Conservation (phyloP, 2,113 vertebrate species). For the Erpornis zantholeuca region DNA sequence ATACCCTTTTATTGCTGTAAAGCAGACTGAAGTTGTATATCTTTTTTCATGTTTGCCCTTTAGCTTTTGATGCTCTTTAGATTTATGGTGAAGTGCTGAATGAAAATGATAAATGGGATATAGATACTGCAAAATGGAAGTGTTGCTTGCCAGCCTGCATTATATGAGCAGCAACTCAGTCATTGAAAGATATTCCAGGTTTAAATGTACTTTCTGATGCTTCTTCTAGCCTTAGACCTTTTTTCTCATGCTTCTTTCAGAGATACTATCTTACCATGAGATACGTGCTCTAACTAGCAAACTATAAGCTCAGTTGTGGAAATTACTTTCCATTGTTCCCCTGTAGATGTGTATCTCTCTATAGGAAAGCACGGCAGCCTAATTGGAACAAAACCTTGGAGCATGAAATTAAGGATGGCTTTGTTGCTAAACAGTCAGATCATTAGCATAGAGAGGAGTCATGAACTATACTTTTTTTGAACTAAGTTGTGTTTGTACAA, state of each 20-base stretch:
- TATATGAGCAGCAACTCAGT: neutral
- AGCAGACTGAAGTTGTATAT: neutral
- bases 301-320: neutral
- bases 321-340: neutral
- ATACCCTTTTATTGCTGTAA: neutral
- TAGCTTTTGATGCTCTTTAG: conserved; percentile 14
- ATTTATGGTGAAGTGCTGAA: neutral
- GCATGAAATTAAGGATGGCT: neutral
- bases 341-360: neutral
- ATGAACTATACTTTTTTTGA: neutral
- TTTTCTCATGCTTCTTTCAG: neutral
- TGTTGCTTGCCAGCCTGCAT: neutral
- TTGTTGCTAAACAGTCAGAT: neutral
- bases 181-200: neutral
- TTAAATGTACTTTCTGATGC: neutral
- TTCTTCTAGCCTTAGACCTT: neutral
- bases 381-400: neutral
- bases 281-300: neutral
- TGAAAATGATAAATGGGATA: neutral
- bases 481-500: neutral
- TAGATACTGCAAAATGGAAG: neutral
- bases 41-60: conserved; percentile 13
- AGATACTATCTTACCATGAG: neutral
- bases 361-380: neutral
- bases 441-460: neutral